Evolutionary conservation across 2,888 invertebrate genomes (phyloP).

Genomic region (Agriotes lineatus): DNA sequence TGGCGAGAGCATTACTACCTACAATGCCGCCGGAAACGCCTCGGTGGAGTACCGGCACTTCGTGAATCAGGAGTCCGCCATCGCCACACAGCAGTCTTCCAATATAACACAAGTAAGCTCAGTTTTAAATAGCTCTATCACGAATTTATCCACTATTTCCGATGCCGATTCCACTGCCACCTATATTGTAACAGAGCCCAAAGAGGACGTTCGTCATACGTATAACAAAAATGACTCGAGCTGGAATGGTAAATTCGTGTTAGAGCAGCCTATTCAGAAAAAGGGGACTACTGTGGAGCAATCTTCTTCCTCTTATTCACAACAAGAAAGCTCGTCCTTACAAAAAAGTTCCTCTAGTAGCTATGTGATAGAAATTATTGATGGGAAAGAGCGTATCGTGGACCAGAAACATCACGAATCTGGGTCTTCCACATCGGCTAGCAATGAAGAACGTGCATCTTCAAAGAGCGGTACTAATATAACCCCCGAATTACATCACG

Average conservation of each 20-base stretch:
- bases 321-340: slow-evolving; percentile 70
- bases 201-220: slow-evolving; percentile 60
- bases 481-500: slow-evolving; percentile 70
- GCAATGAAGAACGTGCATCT: slow-evolving; percentile 68
- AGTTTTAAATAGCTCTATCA: slow-evolving; percentile 59
- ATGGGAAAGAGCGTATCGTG: slow-evolving; percentile 74
- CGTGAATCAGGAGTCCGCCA: slow-evolving; percentile 56
- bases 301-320: slow-evolving; percentile 62
- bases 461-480: slow-evolving; percentile 71
- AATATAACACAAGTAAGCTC: slow-evolving; percentile 63
- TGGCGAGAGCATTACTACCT: slow-evolving; percentile 64
- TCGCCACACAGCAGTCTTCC: slow-evolving; percentile 52
- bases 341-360: slow-evolving; percentile 74
- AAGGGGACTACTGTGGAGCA: slow-evolving; percentile 55
- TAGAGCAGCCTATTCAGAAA: slow-evolving; percentile 58
- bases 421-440: slow-evolving; percentile 64
- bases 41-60: slow-evolving; percentile 64
- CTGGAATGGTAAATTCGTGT: slow-evolving; percentile 68
- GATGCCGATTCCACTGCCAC: slow-evolving; percentile 58
- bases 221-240: slow-evolving; percentile 65
- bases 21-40: slow-evolving; percentile 58
- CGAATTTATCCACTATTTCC: slow-evolving; percentile 57
- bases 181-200: slow-evolving; percentile 64
- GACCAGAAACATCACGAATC: slow-evolving; percentile 73
- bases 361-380: slow-evolving; percentile 75